Evolutionary conservation across 2,113 vertebrate species (phyloP), one percentile per base, ranked within the genome.

Genomic region (Indri indri): DNA sequence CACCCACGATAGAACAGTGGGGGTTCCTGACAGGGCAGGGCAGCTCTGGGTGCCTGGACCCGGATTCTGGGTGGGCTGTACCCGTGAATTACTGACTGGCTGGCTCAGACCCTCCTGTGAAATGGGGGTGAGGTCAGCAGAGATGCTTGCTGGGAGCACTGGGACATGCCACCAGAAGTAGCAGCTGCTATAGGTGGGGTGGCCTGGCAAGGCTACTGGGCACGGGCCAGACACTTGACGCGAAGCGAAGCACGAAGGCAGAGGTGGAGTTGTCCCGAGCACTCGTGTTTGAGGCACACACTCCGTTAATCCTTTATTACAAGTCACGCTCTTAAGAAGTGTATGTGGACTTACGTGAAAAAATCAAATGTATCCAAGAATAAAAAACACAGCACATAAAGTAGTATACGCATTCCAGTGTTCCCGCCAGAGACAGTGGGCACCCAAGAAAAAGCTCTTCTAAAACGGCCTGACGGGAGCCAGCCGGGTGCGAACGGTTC

Each of bases 351-450:
- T 98, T 99, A 99, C 91, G 98, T 99, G 99, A 99, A 99, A 97
- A 99, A 99, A 99, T 98, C 98, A 98, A 99, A 99, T 98, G 98
- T 99, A 99, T 99, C 98, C 98, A 98, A 98, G 98, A 98, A 99
- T 99, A 99, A 98, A 99, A 99, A 99, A 99, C 99, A 99, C 99
- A 99, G 98, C 98, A 99, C 98, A 97, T 98, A 98, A 98, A 99
- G 98, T 99, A 99, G 98, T 98, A 98, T 98, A 99, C 98, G 98
- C 98, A 99, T 99, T 99, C 99, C 99, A 99, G 99, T 99, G 99
- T 99, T 99, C 97, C 97, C 98, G 97, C 98, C 85, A 85, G 74
- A 89, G 74, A 93, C 57, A 83, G 95, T 32, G 12, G 90, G 94
- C 85, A 42, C 96, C 98, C 96, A 84, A 94, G 95, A 63, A 89